These are phyloP conservation scores for Pseudopleuronectes americanus DNA, from an alignment of 2,797 vertebrate genomes.

Conservation along the genomic window DNA sequence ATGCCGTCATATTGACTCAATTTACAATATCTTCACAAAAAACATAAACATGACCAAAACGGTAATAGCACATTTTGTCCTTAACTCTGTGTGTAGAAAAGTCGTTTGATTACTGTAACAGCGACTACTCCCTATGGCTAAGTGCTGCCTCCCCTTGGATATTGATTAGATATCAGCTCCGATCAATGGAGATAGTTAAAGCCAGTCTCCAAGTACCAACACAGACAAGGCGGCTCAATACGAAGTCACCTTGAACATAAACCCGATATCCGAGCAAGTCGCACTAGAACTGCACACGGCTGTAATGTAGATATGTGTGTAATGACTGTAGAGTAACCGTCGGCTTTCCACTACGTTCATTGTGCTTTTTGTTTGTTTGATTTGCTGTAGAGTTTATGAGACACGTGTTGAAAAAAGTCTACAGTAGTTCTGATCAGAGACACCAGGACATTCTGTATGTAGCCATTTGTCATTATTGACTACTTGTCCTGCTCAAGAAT, in stretches of 20 bases:
- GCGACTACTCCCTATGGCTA: conserved; percentile 1
- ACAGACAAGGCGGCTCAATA: conserved; percentile 1
- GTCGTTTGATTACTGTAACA: neutral
- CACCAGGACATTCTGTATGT: too few relatives aligned
- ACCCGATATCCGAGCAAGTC: conserved; percentile 2
- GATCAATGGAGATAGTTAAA: conserved; percentile 38
- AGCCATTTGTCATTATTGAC: too few relatives aligned
- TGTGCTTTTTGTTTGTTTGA: too few relatives aligned
- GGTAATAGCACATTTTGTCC: too few relatives aligned
- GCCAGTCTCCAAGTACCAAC: conserved; percentile 21
- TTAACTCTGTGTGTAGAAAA: neutral
- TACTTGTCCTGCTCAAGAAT: too few relatives aligned
- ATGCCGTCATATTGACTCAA: neutral
- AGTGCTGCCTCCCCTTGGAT: conserved; percentile 4
- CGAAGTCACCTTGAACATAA: conserved; percentile 17
- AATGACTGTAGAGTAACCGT: neutral
- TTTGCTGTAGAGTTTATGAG: too few relatives aligned
- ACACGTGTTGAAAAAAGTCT: too few relatives aligned
- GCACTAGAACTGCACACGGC: neutral
- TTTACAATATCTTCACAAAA: neutral
- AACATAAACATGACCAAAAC: neutral
- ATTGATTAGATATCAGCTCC: conserved; percentile 53
- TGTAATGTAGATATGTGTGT: neutral
- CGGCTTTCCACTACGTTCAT: too few relatives aligned
- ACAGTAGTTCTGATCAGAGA: too few relatives aligned